A percentile compares a stretch with the other conserved stretches of the same genome.
phyloP scores from a whole-genome alignment of 2,888 invertebrate genomes.

The Malacosoma neustria region DNA sequence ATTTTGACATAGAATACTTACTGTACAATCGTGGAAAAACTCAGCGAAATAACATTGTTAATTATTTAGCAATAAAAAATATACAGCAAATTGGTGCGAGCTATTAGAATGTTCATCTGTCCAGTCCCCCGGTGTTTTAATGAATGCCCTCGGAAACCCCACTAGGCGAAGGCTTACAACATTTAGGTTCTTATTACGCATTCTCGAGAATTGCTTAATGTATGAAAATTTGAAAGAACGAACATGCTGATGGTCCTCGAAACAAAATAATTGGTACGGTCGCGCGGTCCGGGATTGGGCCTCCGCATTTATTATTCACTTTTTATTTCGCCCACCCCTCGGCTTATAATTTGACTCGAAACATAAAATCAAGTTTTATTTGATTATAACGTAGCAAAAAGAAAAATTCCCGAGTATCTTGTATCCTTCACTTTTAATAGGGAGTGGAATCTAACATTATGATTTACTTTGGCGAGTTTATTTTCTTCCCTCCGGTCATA shows the following conservation, averaged over 20 bases:
- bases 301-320: slow-evolving; percentile 73
- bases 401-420: slow-evolving; percentile 50
- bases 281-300: slow-evolving; percentile 65
- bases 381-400: slow-evolving; percentile 61
- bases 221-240: slow-evolving; percentile 73
- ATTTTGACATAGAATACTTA: background rate
- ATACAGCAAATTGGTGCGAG: background rate
- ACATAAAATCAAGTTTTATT: slow-evolving; percentile 75
- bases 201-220: slow-evolving; percentile 72
- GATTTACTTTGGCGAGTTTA: slow-evolving; percentile 38
- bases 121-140: slow-evolving; percentile 45
- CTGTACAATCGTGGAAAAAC: background rate
- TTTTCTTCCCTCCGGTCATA: slow-evolving; percentile 25
- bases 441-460: slow-evolving; percentile 40
- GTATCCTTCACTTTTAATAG: slow-evolving; percentile 57
- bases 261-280: slow-evolving; percentile 74
- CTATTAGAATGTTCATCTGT: slow-evolving; percentile 29
- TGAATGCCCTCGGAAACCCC: slow-evolving; percentile 45
- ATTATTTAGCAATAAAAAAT: background rate
- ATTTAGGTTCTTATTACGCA: slow-evolving; percentile 68
- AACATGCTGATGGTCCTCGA: slow-evolving; percentile 72
- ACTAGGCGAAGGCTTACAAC: slow-evolving; percentile 44
- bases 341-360: slow-evolving; percentile 73
- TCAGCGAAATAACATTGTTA: background rate
- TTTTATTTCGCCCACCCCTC: slow-evolving; percentile 69